Base-by-base conservation (phyloP, 2,888 invertebrate species). In the Dromius quadrimaculatus region DNA sequence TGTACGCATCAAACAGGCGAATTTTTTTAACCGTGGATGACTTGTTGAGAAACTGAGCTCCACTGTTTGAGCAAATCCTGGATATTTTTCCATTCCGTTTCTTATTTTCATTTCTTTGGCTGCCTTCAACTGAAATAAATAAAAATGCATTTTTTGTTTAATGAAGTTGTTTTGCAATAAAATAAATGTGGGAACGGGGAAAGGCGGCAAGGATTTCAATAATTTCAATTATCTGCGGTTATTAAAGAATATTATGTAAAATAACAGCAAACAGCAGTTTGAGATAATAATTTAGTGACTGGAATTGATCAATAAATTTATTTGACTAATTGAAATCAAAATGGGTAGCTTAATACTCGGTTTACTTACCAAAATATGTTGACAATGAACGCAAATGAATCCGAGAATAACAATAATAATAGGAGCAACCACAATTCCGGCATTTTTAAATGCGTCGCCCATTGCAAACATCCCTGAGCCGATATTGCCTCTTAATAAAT, bases 381-480 rank as follows among this genome's bases (percentile, higher is more conserved):
- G 97, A 76, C 97, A 93, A 81, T 98, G 96, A 3, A 95, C 92
- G 79, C 94, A 93, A 62, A 97, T 89, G 50, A 93, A 73, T 1
- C 95, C 97, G 11, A 98, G 89, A 4, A 93, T 71, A 0, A 92
- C 84, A 0, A 96, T 90, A 64, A 93, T 88, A 50, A 91, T 82
- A 8, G 94, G 89, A 0, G 93, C 94, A 71, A 95, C 88, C 72
- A 94, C 79, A 1, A 98, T 84, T 4, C 98, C 98, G 15, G 96
- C 94, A 81, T 98, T 93, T 81, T 89, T 92, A 80, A 97, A 93
- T 0, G 96, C 98, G 80, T 94, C 92, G 4, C 98, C 98, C 90
- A 98, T 93, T 1, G 98, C 98, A 78, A 98, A 90, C 74, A 98
- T 89, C 0, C 98, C 98, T 0, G 97, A 95, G 23, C 98, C 98